Conservation (phyloP, 2,888 invertebrate genomes). For the Drosophila atroscutellata region DNA sequence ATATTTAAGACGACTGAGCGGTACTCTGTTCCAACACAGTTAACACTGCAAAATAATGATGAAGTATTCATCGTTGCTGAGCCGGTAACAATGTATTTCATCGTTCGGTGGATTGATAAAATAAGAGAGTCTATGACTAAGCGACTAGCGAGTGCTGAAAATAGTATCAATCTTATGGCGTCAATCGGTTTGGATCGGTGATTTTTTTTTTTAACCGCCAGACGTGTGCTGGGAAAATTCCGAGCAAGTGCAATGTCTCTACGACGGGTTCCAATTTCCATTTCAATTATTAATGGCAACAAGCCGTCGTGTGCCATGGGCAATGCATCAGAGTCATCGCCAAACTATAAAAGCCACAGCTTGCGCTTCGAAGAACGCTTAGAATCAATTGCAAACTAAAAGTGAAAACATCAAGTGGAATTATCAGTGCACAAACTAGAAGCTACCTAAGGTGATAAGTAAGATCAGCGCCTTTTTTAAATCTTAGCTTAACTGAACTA, state of each 20-base stretch:
- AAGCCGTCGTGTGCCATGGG: slow-evolving; percentile 57
- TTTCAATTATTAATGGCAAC: slow-evolving; percentile 9
- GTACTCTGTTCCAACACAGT: too few relatives aligned
- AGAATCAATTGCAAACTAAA: slow-evolving; percentile 29
- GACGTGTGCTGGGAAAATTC: slow-evolving; percentile 62
- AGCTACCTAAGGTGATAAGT: neutral
- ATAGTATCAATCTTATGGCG: slow-evolving; percentile 47
- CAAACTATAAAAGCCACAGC: slow-evolving; percentile 58
- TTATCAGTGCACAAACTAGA: neutral
- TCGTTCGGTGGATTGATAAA: slow-evolving; percentile 32
- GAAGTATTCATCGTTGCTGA: neutral
- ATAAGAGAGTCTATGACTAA: neutral
- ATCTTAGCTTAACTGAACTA: neutral
- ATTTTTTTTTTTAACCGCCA: slow-evolving; percentile 44
- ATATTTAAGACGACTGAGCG: neutral
- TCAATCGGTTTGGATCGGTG: slow-evolving; percentile 43
- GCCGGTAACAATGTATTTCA: neutral
- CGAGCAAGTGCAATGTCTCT: slow-evolving; percentile 20
- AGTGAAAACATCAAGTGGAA: slow-evolving; percentile 19
- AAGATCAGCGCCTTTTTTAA: neutral
- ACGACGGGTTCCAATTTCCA: slow-evolving; percentile 32
- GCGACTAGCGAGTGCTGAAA: slow-evolving; percentile 34
- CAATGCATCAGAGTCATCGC: slow-evolving; percentile 28
- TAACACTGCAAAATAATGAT: too few relatives aligned
- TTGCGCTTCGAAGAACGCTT: slow-evolving; percentile 11